Evolutionary conservation across 2,888 invertebrate species (phyloP), one percentile per base, ranked within the genome.

Genomic region (Chesias legatella): DNA sequence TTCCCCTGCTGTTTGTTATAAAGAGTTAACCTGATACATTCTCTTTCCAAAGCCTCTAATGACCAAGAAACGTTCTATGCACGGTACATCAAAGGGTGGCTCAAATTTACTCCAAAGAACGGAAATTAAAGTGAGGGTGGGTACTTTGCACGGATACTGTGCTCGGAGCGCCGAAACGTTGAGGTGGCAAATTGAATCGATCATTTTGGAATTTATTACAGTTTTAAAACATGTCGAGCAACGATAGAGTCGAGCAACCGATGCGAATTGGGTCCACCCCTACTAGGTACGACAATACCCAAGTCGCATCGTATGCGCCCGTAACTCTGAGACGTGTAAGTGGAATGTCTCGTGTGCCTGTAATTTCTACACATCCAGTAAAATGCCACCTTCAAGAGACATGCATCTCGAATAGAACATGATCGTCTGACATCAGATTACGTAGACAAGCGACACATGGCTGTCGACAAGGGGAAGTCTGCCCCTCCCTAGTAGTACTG

Each of bases 91-190:
- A 48, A 51, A 63, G 48, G 41, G 30, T 35, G 32, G 43, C 53
- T 39, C 48, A 70, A 73, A 73, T 73, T 70, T 67, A 72, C 62
- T 69, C 55, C 55, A 64, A 67, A 66, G 64, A 75, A 70, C 79
- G 81, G 80, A 80, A 79, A 81, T 81, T 78, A 78, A 76, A 71
- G 68, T 63, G 63, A 66, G 30, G 24, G 13, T 5, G 30, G 42
- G 45, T 40, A 43, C 41, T 47, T 46, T 42, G 33, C 36, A 48
- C 43, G 30, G 31, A 46, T 28, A 49, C 38, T 33, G 28, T 24
- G n/a, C 33, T 9, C 10, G 29, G 32, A 24, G 28, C 28, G 8
- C 9, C 28, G 10, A 35, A 31, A 7, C 11, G 21, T 24, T 35
- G 49, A 37, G 27, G 31, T 27, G 42, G 31, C 35, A 25, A 5